Percentiles rank a stretch among this genome's conserved stretches.
Conservation (phyloP, 1,140 invertebrate species). For the Forficula auricularia region DNA sequence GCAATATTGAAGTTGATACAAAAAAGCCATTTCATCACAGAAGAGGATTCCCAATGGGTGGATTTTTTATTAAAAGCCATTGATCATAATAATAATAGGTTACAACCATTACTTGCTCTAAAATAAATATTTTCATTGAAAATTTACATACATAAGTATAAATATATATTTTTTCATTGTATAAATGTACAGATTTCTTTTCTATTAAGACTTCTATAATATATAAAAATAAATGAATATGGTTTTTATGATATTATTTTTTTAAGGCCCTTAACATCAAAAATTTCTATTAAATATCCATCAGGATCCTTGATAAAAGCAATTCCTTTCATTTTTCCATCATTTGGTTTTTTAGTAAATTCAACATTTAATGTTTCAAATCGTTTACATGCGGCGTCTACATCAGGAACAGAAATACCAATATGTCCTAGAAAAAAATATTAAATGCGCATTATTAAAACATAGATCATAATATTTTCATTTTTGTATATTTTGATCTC, state of each 20-base stretch:
- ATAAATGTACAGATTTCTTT: neutral
- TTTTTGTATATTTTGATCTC: constrained; percentile 9
- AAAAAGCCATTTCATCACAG: constrained; percentile 9
- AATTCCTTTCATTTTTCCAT: constrained; percentile 81
- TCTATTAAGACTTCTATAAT: too few species aligned
- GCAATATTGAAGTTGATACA: constrained; percentile 6
- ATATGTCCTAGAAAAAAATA: constrained; percentile 52
- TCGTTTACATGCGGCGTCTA: constrained; percentile 64
- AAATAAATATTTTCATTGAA: neutral
- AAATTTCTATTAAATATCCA: constrained; percentile 92
- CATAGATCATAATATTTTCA: constrained; percentile 9
- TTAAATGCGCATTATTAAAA: constrained; percentile 9
- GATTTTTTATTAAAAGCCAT: constrained; percentile 11
- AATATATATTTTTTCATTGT: too few species aligned
- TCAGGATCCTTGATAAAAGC: constrained; percentile 92
- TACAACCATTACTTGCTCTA: constrained; percentile 8
- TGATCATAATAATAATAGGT: constrained; percentile 14
- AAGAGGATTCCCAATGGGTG: constrained; percentile 11
- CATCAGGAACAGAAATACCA: constrained; percentile 75
- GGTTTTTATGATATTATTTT: constrained; percentile 12
- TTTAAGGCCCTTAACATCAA: constrained; percentile 40
- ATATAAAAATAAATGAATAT: too few species aligned
- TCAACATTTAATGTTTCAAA: constrained; percentile 74
- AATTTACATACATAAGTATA: too few species aligned
- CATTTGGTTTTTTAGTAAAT: constrained; percentile 77